Conservation (phyloP, 1,140 invertebrate species). For the Drosophila varians region DNA sequence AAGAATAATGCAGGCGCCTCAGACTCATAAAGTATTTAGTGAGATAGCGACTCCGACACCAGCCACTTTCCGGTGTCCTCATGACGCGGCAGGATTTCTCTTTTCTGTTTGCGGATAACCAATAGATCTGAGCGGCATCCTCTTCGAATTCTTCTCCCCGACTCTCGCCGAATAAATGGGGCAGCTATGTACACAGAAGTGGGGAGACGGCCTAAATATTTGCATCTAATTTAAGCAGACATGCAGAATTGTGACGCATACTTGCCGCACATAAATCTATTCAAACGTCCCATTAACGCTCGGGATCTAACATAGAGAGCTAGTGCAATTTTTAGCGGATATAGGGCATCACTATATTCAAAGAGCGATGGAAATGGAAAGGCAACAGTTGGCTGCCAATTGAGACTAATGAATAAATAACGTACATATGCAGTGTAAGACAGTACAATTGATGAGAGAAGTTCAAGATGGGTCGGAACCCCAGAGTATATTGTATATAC, state of each 20-base stretch:
- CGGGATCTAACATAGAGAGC: constrained; percentile 14
- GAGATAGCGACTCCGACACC: constrained; percentile 22
- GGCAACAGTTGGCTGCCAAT: constrained; percentile 51
- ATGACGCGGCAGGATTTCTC: constrained; percentile 16
- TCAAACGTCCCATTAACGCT: constrained; percentile 38
- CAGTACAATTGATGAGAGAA: constrained; percentile 46
- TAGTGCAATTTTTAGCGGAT: constrained; percentile 36
- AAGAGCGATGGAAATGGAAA: background rate
- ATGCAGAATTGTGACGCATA: constrained; percentile 16
- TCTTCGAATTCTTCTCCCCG: background rate
- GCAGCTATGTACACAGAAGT: constrained; percentile 22
- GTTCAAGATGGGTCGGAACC: constrained; percentile 47
- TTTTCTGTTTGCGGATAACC: constrained; percentile 17
- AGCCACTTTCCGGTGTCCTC: constrained; percentile 28
- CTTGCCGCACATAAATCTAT: constrained; percentile 38
- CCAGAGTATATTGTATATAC: constrained; percentile 4
- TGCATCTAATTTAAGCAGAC: constrained; percentile 50
- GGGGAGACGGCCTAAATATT: constrained; percentile 26
- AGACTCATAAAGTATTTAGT: constrained; percentile 56
- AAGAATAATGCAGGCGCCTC: constrained; percentile 30
- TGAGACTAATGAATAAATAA: constrained; percentile 71
- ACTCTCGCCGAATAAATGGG: constrained; percentile 10
- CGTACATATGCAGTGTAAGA: constrained; percentile 22
- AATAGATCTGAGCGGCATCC: background rate
- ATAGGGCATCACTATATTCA: constrained; percentile 9